Percentiles rank a stretch among this genome's conserved stretches.
phyloP scores from a whole-genome alignment of 2,888 invertebrate species.

The Heliconius charithonia region DNA sequence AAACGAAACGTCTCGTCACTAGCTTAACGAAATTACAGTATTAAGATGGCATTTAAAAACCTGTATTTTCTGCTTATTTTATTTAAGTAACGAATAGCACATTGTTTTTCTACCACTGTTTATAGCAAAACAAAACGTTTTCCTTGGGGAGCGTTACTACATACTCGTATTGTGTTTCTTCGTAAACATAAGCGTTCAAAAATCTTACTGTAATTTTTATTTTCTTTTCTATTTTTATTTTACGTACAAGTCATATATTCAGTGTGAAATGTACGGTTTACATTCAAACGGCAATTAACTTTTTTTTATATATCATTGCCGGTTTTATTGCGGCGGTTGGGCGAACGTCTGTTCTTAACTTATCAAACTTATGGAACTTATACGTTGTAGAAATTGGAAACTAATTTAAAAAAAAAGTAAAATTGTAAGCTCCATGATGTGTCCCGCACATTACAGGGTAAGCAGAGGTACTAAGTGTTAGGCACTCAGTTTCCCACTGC shows the following conservation, averaged over 20 bases:
- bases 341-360: conserved; percentile 54
- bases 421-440: no score
- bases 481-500: no score
- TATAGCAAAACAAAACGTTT: conserved; percentile 14
- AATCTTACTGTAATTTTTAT: conserved; percentile 28
- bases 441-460: no score
- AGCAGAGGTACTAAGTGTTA: no score
- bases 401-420: no score
- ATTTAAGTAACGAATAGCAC: neutral
- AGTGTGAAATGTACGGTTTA: conserved; percentile 71
- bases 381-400: neutral
- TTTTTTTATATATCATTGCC: conserved; percentile 68
- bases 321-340: conserved; percentile 66
- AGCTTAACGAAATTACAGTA: neutral
- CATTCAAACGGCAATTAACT: conserved; percentile 73
- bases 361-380: conserved; percentile 20
- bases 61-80: neutral
- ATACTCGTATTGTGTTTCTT: conserved; percentile 26
- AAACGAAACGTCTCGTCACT: neutral
- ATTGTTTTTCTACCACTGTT: neutral
- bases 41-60: no score
- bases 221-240: conserved; percentile 66
- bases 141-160: neutral
- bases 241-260: conserved; percentile 66
- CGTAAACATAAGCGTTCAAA: conserved; percentile 20